A percentile compares a stretch with the other conserved stretches of the same genome.
Evolutionary conservation across 2,113 vertebrate genomes (phyloP).

Genomic region (Setophaga petechia): DNA sequence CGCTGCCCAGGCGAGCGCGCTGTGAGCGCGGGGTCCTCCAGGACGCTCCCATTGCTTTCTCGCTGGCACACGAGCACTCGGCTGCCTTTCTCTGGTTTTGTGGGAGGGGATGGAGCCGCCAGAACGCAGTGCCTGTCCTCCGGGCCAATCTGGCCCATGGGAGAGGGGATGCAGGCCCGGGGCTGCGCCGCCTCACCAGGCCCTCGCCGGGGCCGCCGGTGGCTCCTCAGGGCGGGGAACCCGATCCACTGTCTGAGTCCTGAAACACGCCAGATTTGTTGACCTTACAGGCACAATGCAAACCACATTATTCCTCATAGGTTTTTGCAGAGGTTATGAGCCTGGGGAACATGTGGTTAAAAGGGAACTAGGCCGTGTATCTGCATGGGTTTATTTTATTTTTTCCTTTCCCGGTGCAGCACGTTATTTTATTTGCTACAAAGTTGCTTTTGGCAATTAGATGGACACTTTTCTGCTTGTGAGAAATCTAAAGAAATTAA

Average conservation of each 20-base stretch:
- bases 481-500: neutral
- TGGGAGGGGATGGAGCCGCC: fast-evolving
- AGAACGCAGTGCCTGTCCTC: fast-evolving
- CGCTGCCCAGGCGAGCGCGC: neutral
- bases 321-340: neutral
- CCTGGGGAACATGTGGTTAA: conserved; percentile 11
- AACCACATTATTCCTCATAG: neutral
- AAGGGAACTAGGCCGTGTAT: neutral
- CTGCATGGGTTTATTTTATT: neutral
- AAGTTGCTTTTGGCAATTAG: neutral
- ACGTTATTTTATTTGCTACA: neutral
- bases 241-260: neutral
- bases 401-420: neutral
- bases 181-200: no score
- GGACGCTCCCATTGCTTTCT: neutral
- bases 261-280: neutral
- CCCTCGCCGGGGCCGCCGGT: neutral
- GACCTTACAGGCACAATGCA: neutral
- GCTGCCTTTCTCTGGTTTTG: fast-evolving
- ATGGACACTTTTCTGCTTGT: neutral
- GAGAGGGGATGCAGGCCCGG: fast-evolving
- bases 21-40: neutral
- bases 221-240: neutral
- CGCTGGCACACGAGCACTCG: fast-evolving
- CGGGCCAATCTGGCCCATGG: fast-evolving